Percentiles rank a stretch among this genome's conserved stretches.
phyloP scores from a whole-genome alignment of 2,797 vertebrate species.

The Lithobates sylvaticus region DNA sequence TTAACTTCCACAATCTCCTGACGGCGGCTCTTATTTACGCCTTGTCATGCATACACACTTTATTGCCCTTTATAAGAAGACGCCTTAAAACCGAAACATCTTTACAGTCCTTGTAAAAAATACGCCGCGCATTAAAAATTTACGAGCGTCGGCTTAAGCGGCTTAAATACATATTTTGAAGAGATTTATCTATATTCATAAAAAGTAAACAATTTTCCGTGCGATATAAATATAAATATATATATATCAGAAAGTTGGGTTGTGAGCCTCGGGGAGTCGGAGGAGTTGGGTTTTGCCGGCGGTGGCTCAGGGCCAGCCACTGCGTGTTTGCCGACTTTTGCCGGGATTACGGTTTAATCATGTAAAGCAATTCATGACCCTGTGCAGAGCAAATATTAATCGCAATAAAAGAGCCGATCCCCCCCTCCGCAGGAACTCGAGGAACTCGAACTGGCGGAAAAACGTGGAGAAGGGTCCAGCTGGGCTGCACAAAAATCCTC shows the following conservation, averaged over 20 bases:
- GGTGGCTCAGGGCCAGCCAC: background rate
- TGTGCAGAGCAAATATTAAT: too few species aligned
- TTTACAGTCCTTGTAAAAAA: slow-evolving; percentile 51
- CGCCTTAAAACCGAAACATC: slow-evolving; percentile 42
- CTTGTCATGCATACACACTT: slow-evolving; percentile 22
- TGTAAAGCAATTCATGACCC: background rate
- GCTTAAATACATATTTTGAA: slow-evolving; percentile 43
- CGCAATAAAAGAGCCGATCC: too few species aligned
- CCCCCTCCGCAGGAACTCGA: too few species aligned
- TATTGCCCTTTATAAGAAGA: slow-evolving; percentile 36
- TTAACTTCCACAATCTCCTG: slow-evolving; percentile 19
- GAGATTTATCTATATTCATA: slow-evolving; percentile 50
- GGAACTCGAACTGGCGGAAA: too few species aligned
- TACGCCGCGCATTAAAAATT: slow-evolving; percentile 44
- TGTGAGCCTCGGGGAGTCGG: background rate
- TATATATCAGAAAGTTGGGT: background rate
- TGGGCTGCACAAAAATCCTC: too few species aligned
- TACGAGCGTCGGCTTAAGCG: slow-evolving; percentile 43
- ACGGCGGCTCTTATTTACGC: slow-evolving; percentile 7
- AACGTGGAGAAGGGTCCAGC: too few species aligned
- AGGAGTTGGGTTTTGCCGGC: background rate
- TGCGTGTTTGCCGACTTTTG: background rate
- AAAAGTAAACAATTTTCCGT: slow-evolving; percentile 13
- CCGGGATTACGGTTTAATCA: slow-evolving; percentile 3
- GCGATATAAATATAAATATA: background rate